These are phyloP conservation scores for Sinelater perroti DNA, from an alignment of 2,888 invertebrate species.

Conservation along the genomic window DNA sequence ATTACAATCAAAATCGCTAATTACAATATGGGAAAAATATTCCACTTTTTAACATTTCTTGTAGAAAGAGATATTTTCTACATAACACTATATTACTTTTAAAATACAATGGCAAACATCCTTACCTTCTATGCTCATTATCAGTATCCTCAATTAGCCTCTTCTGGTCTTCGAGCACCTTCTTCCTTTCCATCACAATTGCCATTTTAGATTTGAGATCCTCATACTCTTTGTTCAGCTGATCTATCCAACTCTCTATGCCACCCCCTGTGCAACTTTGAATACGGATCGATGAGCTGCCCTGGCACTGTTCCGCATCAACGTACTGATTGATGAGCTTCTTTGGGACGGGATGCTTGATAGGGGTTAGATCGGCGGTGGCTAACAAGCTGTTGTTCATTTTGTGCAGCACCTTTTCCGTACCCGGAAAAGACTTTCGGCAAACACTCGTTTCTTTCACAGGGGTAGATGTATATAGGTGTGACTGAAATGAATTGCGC, in stretches of 20 bases:
- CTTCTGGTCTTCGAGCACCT: conserved; percentile 40
- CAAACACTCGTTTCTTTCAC: not conserved
- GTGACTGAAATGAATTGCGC: not conserved
- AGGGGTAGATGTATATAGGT: conserved; percentile 1
- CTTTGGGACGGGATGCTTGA: conserved; percentile 1
- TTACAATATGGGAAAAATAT: no score
- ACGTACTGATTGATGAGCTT: not conserved
- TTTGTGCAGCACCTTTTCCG: not conserved
- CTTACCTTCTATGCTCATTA: conserved; percentile 37
- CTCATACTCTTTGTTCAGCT: conserved; percentile 37
- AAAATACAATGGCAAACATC: no score
- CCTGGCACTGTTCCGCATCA: not conserved
- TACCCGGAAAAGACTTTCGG: not conserved
- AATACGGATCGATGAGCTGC: not conserved
- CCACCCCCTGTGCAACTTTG: not conserved
- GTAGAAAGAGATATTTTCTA: no score
- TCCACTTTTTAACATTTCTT: no score
- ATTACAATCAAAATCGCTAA: no score
- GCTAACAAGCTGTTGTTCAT: not conserved
- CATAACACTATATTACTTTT: no score
- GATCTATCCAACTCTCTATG: conserved; percentile 30
- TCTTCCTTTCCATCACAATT: conserved; percentile 48
- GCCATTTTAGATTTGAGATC: conserved; percentile 46
- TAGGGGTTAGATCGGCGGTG: conserved; percentile 5
- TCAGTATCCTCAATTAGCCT: conserved; percentile 42